Conservation (phyloP, 2,888 invertebrate species). For the Agriopis marginaria region DNA sequence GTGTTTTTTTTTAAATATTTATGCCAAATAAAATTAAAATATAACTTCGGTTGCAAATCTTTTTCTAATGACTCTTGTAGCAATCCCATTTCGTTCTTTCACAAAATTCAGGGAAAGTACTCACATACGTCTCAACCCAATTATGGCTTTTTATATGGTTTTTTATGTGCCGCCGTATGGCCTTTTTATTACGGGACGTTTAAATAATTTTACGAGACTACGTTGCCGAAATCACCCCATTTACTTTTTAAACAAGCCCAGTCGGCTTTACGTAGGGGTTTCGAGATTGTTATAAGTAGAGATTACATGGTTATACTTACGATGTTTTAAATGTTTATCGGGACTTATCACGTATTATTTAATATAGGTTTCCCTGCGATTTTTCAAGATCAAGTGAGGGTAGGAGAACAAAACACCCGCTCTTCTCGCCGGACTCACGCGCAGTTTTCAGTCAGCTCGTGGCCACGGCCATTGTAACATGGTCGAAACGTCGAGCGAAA, state of each 20-base stretch:
- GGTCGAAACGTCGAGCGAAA: too few relatives aligned
- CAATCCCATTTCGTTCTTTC: slow-evolving; percentile 22
- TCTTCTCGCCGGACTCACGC: too few relatives aligned
- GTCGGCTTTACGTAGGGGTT: slow-evolving; percentile 28
- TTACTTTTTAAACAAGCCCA: slow-evolving; percentile 70
- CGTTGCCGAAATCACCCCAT: slow-evolving; percentile 74
- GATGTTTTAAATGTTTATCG: neutral
- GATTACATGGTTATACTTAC: slow-evolving; percentile 11
- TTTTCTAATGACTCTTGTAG: slow-evolving; percentile 26
- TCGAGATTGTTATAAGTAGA: slow-evolving; percentile 29
- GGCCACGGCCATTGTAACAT: too few relatives aligned
- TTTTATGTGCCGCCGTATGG: slow-evolving; percentile 73
- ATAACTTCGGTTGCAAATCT: neutral
- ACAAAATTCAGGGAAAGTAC: slow-evolving; percentile 30
- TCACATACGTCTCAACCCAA: slow-evolving; percentile 37
- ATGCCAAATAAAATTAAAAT: neutral
- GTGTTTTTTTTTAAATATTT: too few relatives aligned
- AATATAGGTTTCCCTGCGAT: too few relatives aligned
- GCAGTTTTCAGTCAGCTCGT: too few relatives aligned
- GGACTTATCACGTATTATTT: too few relatives aligned
- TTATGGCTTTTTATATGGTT: slow-evolving; percentile 37
- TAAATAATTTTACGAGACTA: slow-evolving; percentile 83
- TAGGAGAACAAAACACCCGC: too few relatives aligned
- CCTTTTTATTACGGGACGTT: slow-evolving; percentile 79
- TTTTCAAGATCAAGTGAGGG: too few relatives aligned